These are phyloP conservation scores for Alloscopus bannaensis DNA, from an alignment of 2,888 invertebrate species.

Conservation along the genomic window DNA sequence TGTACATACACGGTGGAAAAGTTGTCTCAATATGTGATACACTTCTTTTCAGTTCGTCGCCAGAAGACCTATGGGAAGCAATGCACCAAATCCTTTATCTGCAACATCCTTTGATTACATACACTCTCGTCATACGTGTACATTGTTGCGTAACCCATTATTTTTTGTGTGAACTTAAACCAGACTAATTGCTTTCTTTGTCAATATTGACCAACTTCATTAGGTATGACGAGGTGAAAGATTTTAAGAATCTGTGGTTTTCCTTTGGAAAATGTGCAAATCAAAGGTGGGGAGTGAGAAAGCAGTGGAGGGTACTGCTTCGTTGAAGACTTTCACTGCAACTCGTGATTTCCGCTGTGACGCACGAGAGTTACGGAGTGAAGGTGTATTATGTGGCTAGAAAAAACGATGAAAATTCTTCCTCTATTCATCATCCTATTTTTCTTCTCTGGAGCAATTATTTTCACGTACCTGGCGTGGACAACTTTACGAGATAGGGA, in stretches of 20 bases:
- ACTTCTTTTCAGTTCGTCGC: not conserved
- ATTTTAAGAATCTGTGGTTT: not conserved
- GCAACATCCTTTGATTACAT: not conserved
- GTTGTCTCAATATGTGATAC: no score
- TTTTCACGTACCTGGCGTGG: constrained; percentile 71
- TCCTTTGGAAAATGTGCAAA: no score
- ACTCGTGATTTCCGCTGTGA: not conserved
- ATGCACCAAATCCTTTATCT: constrained; percentile 11
- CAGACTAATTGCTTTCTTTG: no score
- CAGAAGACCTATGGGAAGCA: not conserved
- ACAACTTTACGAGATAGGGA: constrained; percentile 64
- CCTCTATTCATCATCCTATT: constrained; percentile 71
- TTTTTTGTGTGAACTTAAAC: not conserved
- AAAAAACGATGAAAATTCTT: constrained; percentile 70
- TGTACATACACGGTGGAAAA: no score
- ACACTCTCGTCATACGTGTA: not conserved
- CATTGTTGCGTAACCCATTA: not conserved
- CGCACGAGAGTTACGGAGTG: constrained; percentile 14
- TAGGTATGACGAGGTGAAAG: not conserved
- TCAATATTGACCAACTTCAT: no score
- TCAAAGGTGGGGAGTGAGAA: not conserved
- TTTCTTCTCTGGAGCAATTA: constrained; percentile 70
- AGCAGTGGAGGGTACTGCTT: no score
- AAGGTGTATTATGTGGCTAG: constrained; percentile 52
- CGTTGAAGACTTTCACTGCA: no score